Evolutionary conservation across 37 sponge, comb jelly and placozoan genomes (phyloP).

Genomic region (Chondrosia reniformis): DNA sequence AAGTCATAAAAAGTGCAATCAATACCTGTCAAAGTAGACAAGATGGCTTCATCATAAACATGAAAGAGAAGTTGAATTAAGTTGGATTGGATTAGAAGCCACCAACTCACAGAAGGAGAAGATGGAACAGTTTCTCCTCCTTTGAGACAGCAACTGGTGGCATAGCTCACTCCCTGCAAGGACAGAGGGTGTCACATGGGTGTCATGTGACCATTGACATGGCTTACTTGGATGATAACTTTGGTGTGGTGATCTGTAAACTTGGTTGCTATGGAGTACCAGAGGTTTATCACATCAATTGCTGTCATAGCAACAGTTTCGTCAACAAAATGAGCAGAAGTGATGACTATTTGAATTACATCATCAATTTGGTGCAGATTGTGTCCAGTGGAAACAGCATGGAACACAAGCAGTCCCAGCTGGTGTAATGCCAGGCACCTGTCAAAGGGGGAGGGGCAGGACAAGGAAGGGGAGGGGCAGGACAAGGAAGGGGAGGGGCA

Average conservation of each 20-base stretch:
- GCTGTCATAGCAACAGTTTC: conserved; percentile 54
- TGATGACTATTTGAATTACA: conserved; percentile 53
- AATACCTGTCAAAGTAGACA: conserved; percentile 24
- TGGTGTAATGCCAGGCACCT: conserved; percentile 62
- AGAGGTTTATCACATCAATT: conserved; percentile 78
- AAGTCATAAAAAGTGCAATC: conserved; percentile 44
- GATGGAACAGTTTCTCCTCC: not conserved
- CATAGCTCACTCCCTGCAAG: conserved; percentile 9
- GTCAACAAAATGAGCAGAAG: conserved; percentile 65
- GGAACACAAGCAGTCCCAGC: conserved; percentile 49
- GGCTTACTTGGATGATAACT: conserved; percentile 26
- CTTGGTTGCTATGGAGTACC: conserved; percentile 32
- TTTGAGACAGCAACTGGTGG: not conserved
- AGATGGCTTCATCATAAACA: not conserved
- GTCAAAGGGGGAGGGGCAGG: not conserved
- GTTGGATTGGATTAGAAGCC: not conserved
- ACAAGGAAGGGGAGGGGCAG: not conserved
- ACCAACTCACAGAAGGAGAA: not conserved
- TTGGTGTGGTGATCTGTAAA: conserved; percentile 25
- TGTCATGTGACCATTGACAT: not conserved
- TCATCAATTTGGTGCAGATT: conserved; percentile 23
- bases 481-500: not conserved
- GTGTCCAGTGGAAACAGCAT: conserved; percentile 17
- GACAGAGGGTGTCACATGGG: not conserved
- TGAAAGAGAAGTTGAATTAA: not conserved